A percentile compares a stretch with the other conserved stretches of the same genome.
These are phyloP conservation scores for Drosophila pseudoananassae DNA, from an alignment of 1,140 invertebrate species.

Conservation along the genomic window DNA sequence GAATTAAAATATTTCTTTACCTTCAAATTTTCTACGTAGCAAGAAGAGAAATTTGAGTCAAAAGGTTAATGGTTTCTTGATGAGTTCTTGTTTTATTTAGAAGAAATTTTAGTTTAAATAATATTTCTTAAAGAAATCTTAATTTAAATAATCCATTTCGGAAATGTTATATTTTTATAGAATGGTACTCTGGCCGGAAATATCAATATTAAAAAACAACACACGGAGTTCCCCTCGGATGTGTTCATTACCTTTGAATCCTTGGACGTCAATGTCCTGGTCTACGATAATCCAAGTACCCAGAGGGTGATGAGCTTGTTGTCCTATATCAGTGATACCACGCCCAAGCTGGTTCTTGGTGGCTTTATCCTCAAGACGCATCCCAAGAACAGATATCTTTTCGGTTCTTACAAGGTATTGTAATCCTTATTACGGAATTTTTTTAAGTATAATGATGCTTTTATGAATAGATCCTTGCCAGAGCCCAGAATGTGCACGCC, in stretches of 20 bases:
- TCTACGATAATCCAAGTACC: slow-evolving; percentile 45
- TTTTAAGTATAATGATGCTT: neutral
- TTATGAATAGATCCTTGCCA: slow-evolving; percentile 85
- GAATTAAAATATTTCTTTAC: neutral
- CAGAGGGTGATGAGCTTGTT: slow-evolving; percentile 52
- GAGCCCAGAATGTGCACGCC: slow-evolving; percentile 92
- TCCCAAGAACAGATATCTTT: slow-evolving; percentile 51
- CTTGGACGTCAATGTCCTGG: slow-evolving; percentile 85
- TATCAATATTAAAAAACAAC: slow-evolving; percentile 90
- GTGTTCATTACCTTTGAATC: slow-evolving; percentile 90
- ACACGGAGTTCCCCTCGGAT: slow-evolving; percentile 90
- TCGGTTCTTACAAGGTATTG: slow-evolving; percentile 86
- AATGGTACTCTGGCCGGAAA: slow-evolving; percentile 91
- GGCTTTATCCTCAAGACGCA: slow-evolving; percentile 66
- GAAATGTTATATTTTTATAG: slow-evolving; percentile 17
- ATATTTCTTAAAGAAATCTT: no score
- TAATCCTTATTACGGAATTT: neutral
- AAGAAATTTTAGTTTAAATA: neutral
- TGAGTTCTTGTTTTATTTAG: no score
- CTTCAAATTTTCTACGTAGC: neutral
- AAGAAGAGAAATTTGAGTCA: neutral
- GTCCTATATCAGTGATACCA: slow-evolving; percentile 52
- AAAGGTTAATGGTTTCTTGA: no score
- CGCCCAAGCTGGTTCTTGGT: slow-evolving; percentile 56
- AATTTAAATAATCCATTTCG: no score